A percentile compares a stretch with the other conserved stretches of the same genome.
Conservation (phyloP, 2,113 vertebrate species). For the Indri indri region DNA sequence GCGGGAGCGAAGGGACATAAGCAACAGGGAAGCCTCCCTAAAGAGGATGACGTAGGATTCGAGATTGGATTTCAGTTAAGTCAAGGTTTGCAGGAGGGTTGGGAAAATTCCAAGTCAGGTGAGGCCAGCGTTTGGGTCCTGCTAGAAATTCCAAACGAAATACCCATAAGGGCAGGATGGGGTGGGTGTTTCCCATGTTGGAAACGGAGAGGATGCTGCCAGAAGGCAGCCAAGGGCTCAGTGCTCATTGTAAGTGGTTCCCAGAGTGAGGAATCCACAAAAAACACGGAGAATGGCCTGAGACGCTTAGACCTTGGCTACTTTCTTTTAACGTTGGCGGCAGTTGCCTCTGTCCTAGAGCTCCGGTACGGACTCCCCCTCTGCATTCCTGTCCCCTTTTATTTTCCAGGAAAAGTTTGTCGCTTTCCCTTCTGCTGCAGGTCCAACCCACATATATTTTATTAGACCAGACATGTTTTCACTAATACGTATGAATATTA, state of each 20-base stretch:
- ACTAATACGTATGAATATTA: neutral
- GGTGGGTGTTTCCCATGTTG: neutral
- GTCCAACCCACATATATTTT: neutral
- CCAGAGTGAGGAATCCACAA: neutral
- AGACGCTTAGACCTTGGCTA: neutral
- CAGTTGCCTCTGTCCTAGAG: neutral
- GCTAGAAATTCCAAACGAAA: neutral
- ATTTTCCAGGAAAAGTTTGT: neutral
- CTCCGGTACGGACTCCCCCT: neutral
- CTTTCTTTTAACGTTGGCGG: slow-evolving; percentile 15
- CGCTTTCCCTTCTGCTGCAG: neutral
- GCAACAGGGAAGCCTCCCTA: neutral
- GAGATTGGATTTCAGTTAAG: neutral
- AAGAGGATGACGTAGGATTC: neutral
- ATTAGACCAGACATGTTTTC: neutral
- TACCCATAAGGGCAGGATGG: too few relatives aligned
- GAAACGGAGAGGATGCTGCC: neutral
- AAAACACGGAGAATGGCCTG: neutral
- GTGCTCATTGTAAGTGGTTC: neutral
- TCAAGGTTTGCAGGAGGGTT: neutral
- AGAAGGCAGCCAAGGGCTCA: neutral
- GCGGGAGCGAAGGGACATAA: neutral
- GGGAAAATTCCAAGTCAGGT: neutral
- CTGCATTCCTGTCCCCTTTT: neutral
- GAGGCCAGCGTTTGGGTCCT: neutral